phyloP scores from a whole-genome alignment of 37 sponge, comb jelly and placozoan genomes.

The Corticium candelabrum region DNA sequence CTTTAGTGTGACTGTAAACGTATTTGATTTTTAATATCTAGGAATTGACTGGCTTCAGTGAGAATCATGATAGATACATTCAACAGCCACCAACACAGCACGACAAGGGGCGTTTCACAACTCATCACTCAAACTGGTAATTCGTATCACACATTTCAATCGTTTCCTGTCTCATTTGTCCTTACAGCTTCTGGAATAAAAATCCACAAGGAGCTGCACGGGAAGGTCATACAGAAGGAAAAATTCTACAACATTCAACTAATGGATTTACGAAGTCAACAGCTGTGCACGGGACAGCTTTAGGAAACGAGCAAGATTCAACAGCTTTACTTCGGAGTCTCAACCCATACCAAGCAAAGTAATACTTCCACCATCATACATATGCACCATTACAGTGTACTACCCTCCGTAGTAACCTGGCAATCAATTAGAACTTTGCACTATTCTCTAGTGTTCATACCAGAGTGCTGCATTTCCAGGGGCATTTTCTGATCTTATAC shows the following conservation, averaged over 20 bases:
- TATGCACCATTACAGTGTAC: too few relatives aligned
- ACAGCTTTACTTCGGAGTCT: neutral
- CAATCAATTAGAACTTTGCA: too few relatives aligned
- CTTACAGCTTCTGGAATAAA: neutral
- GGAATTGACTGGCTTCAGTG: neutral
- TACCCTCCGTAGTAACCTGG: too few relatives aligned
- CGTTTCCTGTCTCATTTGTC: too few relatives aligned
- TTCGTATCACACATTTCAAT: too few relatives aligned
- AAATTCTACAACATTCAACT: neutral
- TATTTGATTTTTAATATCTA: too few relatives aligned
- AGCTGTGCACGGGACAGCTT: neutral
- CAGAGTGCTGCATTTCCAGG: too few relatives aligned
- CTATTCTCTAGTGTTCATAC: too few relatives aligned
- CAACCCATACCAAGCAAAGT: neutral
- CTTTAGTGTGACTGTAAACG: too few relatives aligned
- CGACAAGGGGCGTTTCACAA: neutral
- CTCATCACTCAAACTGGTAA: neutral
- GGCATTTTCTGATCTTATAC: too few relatives aligned
- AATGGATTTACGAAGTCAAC: neutral
- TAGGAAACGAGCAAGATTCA: neutral
- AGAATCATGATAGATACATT: neutral
- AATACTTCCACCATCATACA: too few relatives aligned
- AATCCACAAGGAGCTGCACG: neutral
- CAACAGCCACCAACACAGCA: neutral
- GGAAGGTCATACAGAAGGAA: neutral